Percentiles rank a stretch among this genome's conserved stretches.
These are phyloP conservation scores for Geothlypis trichas DNA, from an alignment of 2,113 vertebrate genomes.

Conservation along the genomic window DNA sequence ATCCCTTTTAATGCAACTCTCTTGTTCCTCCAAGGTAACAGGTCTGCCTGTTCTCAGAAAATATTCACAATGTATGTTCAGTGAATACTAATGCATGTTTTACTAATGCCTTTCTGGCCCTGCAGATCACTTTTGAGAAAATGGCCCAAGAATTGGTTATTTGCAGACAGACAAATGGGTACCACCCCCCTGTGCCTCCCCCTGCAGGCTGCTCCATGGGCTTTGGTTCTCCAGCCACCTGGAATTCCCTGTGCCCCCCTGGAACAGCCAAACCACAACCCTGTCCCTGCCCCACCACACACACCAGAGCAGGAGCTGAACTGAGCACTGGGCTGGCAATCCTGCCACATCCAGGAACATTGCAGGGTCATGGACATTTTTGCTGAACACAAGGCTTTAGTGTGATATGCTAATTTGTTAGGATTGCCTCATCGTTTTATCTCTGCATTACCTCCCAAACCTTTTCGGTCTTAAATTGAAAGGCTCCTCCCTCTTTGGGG, in stretches of 20 bases:
- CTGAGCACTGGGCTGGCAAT: not conserved
- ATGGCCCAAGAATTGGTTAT: not conserved
- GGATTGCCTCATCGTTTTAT: not conserved
- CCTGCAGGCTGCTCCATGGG: not conserved
- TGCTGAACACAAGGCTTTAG: not conserved
- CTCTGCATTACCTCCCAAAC: not conserved
- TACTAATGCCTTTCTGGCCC: not conserved
- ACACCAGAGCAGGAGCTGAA: not conserved
- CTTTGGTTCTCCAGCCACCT: not conserved
- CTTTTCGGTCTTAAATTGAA: not conserved
- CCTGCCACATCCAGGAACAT: not conserved
- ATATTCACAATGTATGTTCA: not conserved
- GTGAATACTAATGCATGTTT: not conserved
- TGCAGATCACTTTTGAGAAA: not conserved
- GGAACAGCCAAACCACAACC: not conserved
- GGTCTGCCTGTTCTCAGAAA: not conserved
- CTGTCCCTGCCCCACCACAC: not conserved
- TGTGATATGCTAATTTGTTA: not conserved
- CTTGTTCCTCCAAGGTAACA: not conserved
- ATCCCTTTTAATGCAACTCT: not conserved
- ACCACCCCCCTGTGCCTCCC: not conserved
- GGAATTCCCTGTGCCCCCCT: fast-evolving
- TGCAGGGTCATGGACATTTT: not conserved
- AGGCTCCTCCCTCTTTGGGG: not conserved
- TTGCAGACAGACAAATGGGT: not conserved